Percentiles rank a stretch among this genome's conserved stretches.
Conservation (phyloP, 2,113 vertebrate genomes). For the Lates calcarifer region DNA sequence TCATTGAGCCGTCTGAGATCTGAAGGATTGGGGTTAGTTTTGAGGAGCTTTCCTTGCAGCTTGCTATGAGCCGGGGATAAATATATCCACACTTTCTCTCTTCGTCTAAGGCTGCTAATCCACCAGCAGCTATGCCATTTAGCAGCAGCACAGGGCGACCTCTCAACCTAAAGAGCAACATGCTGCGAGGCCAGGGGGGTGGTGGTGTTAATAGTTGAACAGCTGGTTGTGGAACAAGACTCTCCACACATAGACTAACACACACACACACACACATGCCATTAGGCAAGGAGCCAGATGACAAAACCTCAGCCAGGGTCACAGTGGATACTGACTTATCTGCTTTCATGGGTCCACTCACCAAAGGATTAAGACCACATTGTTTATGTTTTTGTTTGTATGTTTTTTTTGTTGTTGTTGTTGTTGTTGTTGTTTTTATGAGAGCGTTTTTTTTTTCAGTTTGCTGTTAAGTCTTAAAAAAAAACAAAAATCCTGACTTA, state of each 20-base stretch:
- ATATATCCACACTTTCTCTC: conserved; percentile 62
- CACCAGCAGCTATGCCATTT: conserved; percentile 74
- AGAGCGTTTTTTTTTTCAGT: conserved; percentile 30
- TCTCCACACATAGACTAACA: conserved; percentile 22
- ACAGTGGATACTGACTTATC: conserved; percentile 75
- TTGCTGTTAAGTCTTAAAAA: not conserved
- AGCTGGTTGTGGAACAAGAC: conserved; percentile 84
- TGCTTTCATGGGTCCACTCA: conserved; percentile 71
- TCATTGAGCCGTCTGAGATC: conserved; percentile 43
- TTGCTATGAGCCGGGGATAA: conserved; percentile 71
- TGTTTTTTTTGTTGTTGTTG: conserved; percentile 23
- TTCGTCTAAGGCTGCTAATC: conserved; percentile 69
- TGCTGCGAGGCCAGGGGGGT: conserved; percentile 22
- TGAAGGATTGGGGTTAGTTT: conserved; percentile 61
- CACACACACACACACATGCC: conserved; percentile 53
- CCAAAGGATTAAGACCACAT: conserved; percentile 72
- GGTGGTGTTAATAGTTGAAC: conserved; percentile 59
- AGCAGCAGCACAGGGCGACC: conserved; percentile 66
- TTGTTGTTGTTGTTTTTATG: conserved; percentile 40
- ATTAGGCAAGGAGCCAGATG: conserved; percentile 78
- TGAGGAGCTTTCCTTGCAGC: conserved; percentile 60
- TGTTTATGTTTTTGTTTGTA: conserved; percentile 51
- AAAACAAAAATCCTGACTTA: not conserved
- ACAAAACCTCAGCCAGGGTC: conserved; percentile 71
- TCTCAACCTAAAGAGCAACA: conserved; percentile 66